Percentiles rank a stretch among this genome's conserved stretches.
These are phyloP conservation scores for Phengaris arion DNA, from an alignment of 2,888 invertebrate genomes.

Conservation along the genomic window DNA sequence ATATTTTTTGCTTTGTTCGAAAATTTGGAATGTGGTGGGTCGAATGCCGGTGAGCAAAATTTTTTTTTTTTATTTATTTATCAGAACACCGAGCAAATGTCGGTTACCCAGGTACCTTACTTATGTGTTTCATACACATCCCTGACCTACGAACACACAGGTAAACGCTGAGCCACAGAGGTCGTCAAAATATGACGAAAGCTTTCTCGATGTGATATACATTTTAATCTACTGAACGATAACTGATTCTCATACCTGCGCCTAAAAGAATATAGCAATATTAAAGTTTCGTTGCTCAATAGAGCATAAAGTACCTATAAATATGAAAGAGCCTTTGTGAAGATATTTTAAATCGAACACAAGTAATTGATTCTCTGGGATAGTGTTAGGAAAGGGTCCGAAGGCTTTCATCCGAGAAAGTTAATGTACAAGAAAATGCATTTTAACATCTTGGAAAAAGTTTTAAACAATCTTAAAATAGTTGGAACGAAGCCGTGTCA, in stretches of 20 bases:
- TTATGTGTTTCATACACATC: too few species aligned
- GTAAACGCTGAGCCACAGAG: too few species aligned
- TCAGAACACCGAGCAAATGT: too few species aligned
- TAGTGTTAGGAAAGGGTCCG: conserved; percentile 8
- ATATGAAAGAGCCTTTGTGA: conserved; percentile 1
- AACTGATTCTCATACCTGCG: background rate
- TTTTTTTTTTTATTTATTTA: too few species aligned
- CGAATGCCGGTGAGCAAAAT: too few species aligned
- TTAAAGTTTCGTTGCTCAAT: background rate
- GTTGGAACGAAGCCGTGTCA: background rate
- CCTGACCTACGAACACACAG: too few species aligned
- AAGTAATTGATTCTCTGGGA: conserved; percentile 19
- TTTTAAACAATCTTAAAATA: background rate
- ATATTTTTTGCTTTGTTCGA: too few species aligned
- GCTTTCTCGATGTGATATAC: too few species aligned
- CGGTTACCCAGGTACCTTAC: too few species aligned
- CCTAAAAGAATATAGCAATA: background rate
- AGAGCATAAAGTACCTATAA: background rate
- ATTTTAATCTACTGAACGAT: background rate
- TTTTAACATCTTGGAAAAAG: conserved; percentile 16
- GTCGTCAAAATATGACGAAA: too few species aligned
- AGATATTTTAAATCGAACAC: conserved; percentile 20
- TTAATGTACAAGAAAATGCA: conserved; percentile 26
- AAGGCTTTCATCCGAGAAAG: background rate
- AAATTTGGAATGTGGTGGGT: too few species aligned